Base-by-base conservation (phyloP, 2,113 vertebrate species). In the Vanacampus margaritifer region DNA sequence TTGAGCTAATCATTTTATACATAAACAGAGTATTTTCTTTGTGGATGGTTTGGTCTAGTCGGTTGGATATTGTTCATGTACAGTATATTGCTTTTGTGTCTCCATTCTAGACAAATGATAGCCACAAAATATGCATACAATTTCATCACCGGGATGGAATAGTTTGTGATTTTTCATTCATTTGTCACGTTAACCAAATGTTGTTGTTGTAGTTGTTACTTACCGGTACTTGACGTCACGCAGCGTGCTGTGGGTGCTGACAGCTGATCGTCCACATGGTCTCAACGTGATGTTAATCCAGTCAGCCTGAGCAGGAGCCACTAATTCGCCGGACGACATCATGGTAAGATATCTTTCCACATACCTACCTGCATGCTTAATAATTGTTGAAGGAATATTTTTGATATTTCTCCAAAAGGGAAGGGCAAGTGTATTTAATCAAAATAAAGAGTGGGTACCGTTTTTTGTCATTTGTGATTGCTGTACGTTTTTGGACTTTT, bases 261-360 rank as follows among this genome's bases (percentile, higher is more conserved):
- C 75, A 72, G 73, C 69, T 76, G 71, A 62, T 74, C 35, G 24
- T 14, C 53, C 39, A 39, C 62, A 50, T 63, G 37, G 63, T 60
- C 28, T 32, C 46, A 71, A 57, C 58, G 50, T 65, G 65, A 80
- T 53, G 75, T 80, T 86, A 87, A 88, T 89, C 86, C 84, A 67
- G 60, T 86, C 72, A 76, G 63, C 10, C 41, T 65, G 54, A 74
- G 26, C 64, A 41, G 35, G 17, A 24, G 17, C 58, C 58, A 61
- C 73, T 64, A 53, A 69, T 76, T n/a, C 24, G 73, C 56, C 72
- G n/a, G 66, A 79, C 48, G 64, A 68, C 64, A 83, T 64, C 80
- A 91, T 89, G 88, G 89, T 91, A 76, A 89, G 88, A 86, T 67
- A 58, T 46, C n/a, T 7, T 69, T 69, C 70, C n/a, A 32, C 24